A percentile compares a stretch with the other conserved stretches of the same genome.
Evolutionary conservation across 2,797 vertebrate genomes (phyloP).

Genomic region (Oryzias dopingdopingensis): DNA sequence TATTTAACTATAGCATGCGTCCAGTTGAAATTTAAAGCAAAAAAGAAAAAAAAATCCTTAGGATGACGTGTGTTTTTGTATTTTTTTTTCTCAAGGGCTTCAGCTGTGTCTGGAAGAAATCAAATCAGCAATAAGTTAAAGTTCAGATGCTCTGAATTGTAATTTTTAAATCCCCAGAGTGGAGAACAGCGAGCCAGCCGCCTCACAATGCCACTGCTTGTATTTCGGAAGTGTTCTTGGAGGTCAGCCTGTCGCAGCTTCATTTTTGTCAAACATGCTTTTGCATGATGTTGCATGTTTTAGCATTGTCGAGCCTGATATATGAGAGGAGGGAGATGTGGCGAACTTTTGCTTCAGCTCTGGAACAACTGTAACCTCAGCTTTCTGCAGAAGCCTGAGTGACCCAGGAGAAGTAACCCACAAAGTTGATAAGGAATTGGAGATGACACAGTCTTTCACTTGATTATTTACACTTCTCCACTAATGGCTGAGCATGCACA

Average conservation of each 20-base stretch:
- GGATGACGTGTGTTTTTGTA: not conserved
- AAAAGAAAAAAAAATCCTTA: not conserved
- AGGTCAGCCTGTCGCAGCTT: constrained; percentile 6
- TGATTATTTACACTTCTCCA: constrained; percentile 26
- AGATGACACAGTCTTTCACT: constrained; percentile 24
- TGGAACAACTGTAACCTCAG: constrained; percentile 23
- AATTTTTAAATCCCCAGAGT: constrained; percentile 18
- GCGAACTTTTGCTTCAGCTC: constrained; percentile 28
- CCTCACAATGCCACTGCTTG: constrained; percentile 10
- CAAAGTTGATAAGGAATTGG: constrained; percentile 32
- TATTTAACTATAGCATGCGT: not conserved
- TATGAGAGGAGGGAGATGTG: constrained; percentile 28
- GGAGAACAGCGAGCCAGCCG: constrained; percentile 9
- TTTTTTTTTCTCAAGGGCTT: not conserved
- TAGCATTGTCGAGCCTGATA: constrained; percentile 15
- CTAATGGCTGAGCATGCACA: constrained; percentile 10
- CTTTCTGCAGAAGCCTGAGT: constrained; percentile 19
- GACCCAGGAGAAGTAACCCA: constrained; percentile 20
- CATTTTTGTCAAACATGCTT: constrained; percentile 5
- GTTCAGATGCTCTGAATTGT: constrained; percentile 19
- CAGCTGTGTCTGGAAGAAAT: constrained; percentile 12
- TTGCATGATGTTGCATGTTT: constrained; percentile 19
- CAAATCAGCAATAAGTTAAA: constrained; percentile 14
- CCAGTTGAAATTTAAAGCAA: not conserved
- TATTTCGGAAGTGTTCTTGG: constrained; percentile 8